Conservation (phyloP, 2,113 vertebrate species). For the Seriola aureovittata region DNA sequence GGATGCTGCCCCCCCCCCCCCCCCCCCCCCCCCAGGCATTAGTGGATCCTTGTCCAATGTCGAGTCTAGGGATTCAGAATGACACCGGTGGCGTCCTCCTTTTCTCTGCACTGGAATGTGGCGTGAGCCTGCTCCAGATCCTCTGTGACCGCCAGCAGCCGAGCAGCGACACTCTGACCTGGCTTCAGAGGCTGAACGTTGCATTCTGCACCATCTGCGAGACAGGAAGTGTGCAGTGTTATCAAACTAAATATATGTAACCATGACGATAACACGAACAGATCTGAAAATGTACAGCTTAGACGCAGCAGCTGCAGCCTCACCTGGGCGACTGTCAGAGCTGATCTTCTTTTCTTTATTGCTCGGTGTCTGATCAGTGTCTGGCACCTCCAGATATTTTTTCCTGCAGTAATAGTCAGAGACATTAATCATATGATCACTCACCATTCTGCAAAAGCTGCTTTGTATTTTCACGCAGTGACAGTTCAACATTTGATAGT, state of each 20-base stretch:
- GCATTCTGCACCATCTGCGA: conserved; percentile 65
- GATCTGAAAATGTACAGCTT: neutral
- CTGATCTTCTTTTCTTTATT: conserved; percentile 71
- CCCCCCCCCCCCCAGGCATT: neutral
- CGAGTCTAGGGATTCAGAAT: conserved; percentile 72
- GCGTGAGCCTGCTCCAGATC: conserved; percentile 88
- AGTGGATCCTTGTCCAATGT: conserved; percentile 32
- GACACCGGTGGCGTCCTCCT: conserved; percentile 67
- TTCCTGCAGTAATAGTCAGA: conserved; percentile 78
- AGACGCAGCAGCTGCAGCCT: conserved; percentile 11
- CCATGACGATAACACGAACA: neutral
- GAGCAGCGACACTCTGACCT: conserved; percentile 68
- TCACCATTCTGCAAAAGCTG: neutral
- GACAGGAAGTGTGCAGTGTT: conserved; percentile 3
- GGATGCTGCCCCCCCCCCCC: neutral
- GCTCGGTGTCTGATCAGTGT: conserved; percentile 36
- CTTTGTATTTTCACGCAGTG: neutral
- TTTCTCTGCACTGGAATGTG: conserved; percentile 84
- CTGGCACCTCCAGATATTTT: conserved; percentile 82
- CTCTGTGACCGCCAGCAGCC: conserved; percentile 84
- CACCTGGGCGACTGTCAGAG: conserved; percentile 73
- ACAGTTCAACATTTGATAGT: conserved; percentile 21
- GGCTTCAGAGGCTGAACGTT: conserved; percentile 45
- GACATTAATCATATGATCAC: conserved; percentile 32
- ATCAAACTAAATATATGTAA: neutral